Evolutionary conservation across 53 echinoderm and acorn worm genomes (phyloP).

Genomic region (Patiria pectinifera): DNA sequence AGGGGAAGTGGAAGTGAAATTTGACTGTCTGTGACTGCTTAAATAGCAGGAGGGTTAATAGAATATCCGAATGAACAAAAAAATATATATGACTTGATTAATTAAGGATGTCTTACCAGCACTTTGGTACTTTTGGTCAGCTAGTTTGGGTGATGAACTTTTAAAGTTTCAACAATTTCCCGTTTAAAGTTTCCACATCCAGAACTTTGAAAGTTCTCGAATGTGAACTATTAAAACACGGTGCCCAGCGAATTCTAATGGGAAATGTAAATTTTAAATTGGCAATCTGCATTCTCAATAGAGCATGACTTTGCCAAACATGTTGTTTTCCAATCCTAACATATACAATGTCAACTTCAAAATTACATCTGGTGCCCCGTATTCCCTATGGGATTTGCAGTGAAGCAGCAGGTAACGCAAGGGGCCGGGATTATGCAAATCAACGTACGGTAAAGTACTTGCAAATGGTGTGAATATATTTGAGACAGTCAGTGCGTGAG

Average conservation of each 20-base stretch:
- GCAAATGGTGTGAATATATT: not conserved
- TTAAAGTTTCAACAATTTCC: too few species aligned
- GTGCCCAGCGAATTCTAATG: not conserved
- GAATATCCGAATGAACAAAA: too few species aligned
- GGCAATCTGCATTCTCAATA: slow-evolving; percentile 12
- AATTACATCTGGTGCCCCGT: slow-evolving; percentile 17
- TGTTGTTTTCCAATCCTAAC: not conserved
- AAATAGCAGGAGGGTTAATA: too few species aligned
- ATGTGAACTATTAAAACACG: not conserved
- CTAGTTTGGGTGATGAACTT: too few species aligned
- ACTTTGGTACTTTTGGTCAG: too few species aligned
- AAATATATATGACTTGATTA: too few species aligned
- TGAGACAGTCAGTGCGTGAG: not conserved
- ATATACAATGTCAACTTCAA: not conserved
- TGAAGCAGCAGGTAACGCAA: not conserved
- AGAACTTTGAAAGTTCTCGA: not conserved
- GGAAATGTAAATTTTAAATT: slow-evolving; percentile 18
- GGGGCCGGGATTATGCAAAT: not conserved
- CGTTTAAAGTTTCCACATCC: too few species aligned
- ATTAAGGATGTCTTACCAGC: too few species aligned
- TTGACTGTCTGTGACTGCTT: too few species aligned
- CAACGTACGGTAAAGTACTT: not conserved
- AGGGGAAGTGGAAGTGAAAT: too few species aligned
- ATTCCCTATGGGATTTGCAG: not conserved
- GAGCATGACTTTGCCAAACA: not conserved